phyloP scores from a whole-genome alignment of 1,140 invertebrate genomes.

The Goniozus legneri region DNA sequence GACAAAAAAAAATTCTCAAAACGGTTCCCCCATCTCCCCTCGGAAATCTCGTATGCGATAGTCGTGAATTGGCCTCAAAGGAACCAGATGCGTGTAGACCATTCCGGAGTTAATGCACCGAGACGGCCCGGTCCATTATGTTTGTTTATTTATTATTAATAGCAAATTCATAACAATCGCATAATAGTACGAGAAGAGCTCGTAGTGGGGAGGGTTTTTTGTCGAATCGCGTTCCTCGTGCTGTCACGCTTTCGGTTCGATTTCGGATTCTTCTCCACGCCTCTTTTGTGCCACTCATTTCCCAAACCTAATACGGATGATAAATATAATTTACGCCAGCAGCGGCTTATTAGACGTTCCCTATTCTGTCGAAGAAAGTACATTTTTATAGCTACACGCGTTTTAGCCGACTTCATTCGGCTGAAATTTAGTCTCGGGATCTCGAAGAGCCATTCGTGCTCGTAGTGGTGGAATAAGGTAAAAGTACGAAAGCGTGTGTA shows the following conservation, averaged over 20 bases:
- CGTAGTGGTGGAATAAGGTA: too few species aligned
- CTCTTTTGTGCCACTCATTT: conserved; percentile 8
- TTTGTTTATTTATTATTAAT: conserved; percentile 56
- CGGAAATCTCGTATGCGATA: too few species aligned
- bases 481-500: neutral
- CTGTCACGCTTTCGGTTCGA: conserved; percentile 35
- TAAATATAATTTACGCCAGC: neutral
- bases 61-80: conserved; percentile 5
- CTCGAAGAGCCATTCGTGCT: too few species aligned
- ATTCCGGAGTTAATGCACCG: conserved; percentile 44
- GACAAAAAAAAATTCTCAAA: too few species aligned
- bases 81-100: conserved; percentile 50
- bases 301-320: neutral
- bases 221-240: conserved; percentile 15
- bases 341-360: neutral
- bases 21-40: too few species aligned
- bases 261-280: conserved; percentile 37
- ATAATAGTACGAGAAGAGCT: conserved; percentile 40
- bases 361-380: too few species aligned
- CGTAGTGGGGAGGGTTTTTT: conserved; percentile 11
- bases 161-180: conserved; percentile 54
- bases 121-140: conserved; percentile 48
- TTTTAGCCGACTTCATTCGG: too few species aligned
- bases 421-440: too few species aligned
- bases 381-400: too few species aligned